phyloP scores from a whole-genome alignment of 2,113 vertebrate genomes.

The Oryzias woworae region DNA sequence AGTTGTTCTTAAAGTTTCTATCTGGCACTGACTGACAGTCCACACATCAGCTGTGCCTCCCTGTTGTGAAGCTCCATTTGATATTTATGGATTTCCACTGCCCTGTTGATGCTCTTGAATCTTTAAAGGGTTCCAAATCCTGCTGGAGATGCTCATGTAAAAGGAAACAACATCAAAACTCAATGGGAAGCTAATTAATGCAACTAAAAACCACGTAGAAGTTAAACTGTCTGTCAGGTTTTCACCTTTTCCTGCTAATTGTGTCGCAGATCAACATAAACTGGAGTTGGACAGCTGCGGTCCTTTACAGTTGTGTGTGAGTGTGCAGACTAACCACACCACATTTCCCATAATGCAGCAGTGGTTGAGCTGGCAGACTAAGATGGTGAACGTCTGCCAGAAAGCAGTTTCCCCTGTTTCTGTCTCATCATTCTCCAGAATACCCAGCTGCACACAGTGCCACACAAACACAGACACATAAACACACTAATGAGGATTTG shows the following conservation, averaged over 20 bases:
- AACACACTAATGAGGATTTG: slow-evolving; percentile 55
- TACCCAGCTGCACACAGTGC: slow-evolving; percentile 6
- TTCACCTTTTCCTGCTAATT: background rate
- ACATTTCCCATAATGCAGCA: slow-evolving; percentile 12
- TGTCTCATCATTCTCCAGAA: slow-evolving; percentile 36
- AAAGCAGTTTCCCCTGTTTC: slow-evolving; percentile 7
- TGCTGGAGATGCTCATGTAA: slow-evolving; percentile 1
- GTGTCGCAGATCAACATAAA: slow-evolving; percentile 9
- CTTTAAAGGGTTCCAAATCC: background rate
- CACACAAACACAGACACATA: slow-evolving; percentile 18
- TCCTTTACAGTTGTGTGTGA: background rate
- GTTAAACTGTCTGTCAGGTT: background rate
- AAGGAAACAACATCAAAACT: background rate
- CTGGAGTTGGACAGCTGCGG: slow-evolving; percentile 14
- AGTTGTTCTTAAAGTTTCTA: too few species aligned
- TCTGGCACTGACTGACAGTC: too few species aligned
- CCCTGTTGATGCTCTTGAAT: slow-evolving; percentile 19
- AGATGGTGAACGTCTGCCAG: slow-evolving; percentile 49
- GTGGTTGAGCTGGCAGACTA: slow-evolving; percentile 12
- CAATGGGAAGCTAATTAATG: slow-evolving; percentile 10
- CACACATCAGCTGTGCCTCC: too few species aligned
- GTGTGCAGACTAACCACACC: slow-evolving; percentile 12
- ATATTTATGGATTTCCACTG: background rate
- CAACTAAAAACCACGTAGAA: background rate
- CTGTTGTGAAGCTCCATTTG: too few species aligned